These are phyloP conservation scores for Psophia crepitans DNA, from an alignment of 2,113 vertebrate species.

Conservation along the genomic window DNA sequence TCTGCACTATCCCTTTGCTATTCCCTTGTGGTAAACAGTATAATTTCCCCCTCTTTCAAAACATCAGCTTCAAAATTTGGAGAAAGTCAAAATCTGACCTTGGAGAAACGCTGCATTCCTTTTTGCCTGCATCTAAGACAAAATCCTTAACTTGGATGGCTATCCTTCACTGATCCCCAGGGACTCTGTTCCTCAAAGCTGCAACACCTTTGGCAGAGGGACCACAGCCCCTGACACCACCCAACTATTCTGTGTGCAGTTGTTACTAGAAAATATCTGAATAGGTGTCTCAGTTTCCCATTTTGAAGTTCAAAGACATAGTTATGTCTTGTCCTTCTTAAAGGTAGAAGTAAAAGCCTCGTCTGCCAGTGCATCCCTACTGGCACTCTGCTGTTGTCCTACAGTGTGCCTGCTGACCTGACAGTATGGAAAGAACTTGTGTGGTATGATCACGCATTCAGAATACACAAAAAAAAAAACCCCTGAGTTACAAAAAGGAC, in stretches of 20 bases:
- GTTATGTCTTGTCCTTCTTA: background rate
- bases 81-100: background rate
- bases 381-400: background rate
- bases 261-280: background rate
- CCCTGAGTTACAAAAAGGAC: background rate
- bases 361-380: background rate
- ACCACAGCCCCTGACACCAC: background rate
- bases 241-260: background rate
- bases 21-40: background rate
- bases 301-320: background rate
- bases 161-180: background rate
- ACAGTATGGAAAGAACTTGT: background rate
- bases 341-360: background rate
- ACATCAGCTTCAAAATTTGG: background rate
- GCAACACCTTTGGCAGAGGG: background rate
- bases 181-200: background rate
- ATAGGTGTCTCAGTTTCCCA: background rate
- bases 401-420: background rate
- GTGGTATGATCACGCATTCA: background rate
- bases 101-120: rapidly evolving
- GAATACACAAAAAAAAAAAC: background rate
- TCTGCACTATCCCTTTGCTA: background rate
- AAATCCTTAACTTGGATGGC: background rate
- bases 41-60: background rate
- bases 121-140: background rate